These are phyloP conservation scores for Drosophila pseudoobscura DNA, from an alignment of 1,140 invertebrate genomes.

Conservation along the genomic window DNA sequence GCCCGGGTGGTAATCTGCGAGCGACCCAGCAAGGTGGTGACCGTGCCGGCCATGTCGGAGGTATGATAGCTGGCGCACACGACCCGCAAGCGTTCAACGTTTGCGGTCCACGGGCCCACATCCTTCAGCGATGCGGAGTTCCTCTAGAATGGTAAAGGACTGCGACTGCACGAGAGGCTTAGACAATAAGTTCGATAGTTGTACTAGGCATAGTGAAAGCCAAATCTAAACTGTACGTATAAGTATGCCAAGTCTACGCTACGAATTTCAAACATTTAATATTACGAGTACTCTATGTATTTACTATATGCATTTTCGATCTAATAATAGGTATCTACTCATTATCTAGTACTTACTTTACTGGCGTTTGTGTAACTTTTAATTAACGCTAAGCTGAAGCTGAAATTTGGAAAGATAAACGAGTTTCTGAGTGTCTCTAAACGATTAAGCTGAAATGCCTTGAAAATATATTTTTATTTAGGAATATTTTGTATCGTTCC, in stretches of 20 bases:
- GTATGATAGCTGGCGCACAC: conserved; percentile 80
- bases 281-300: no score
- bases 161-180: conserved; percentile 52
- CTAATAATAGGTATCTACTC: conserved; percentile 47
- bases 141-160: conserved; percentile 31
- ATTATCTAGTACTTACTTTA: conserved; percentile 17
- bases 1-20: conserved; percentile 79
- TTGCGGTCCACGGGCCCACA: conserved; percentile 62
- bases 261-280: conserved; percentile 58
- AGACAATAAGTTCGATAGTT: conserved; percentile 72
- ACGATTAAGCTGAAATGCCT: neutral
- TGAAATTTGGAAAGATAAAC: no score
- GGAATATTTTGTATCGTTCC: no score
- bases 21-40: conserved; percentile 64
- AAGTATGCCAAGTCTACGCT: conserved; percentile 42
- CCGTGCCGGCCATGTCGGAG: conserved; percentile 78
- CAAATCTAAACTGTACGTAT: conserved; percentile 32
- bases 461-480: no score
- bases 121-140: conserved; percentile 72
- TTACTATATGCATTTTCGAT: neutral
- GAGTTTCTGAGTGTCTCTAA: neutral
- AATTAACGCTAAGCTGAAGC: conserved; percentile 8
- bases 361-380: conserved; percentile 27
- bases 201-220: conserved; percentile 39
- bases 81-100: conserved; percentile 60